These are phyloP conservation scores for Physella acuta DNA, from an alignment of 1,140 invertebrate genomes.

Conservation along the genomic window DNA sequence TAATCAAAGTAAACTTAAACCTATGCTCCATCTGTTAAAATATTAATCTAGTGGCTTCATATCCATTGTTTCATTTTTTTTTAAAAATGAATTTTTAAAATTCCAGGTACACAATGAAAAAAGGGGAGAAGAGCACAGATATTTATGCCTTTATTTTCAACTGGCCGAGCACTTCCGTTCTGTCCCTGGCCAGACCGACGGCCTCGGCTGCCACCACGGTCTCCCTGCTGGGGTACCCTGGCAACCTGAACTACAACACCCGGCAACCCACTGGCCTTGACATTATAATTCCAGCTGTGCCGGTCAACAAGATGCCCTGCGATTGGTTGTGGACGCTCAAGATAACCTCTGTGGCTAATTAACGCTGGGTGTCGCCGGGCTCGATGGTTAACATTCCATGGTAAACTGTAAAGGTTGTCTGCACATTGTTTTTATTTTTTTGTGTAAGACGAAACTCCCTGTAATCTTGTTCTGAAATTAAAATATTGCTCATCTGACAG, in stretches of 20 bases:
- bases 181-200: slow-evolving; percentile 39
- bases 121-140: slow-evolving; percentile 12
- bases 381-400: no score
- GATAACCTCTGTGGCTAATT: slow-evolving; percentile 29
- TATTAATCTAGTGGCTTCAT: no score
- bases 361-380: no score
- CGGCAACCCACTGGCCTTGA: slow-evolving; percentile 30
- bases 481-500: no score
- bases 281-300: slow-evolving; percentile 39
- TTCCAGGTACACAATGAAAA: slow-evolving; percentile 48
- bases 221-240: slow-evolving; percentile 39
- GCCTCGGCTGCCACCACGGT: slow-evolving; percentile 35
- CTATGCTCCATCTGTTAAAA: no score
- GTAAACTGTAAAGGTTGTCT: no score
- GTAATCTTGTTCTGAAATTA: no score
- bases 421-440: no score
- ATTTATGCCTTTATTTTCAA: slow-evolving; percentile 40
- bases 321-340: slow-evolving; percentile 47
- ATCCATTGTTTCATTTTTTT: no score
- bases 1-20: no score
- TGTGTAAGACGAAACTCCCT: no score
- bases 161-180: slow-evolving; percentile 33
- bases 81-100: no score
- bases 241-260: slow-evolving; percentile 32
- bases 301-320: slow-evolving; percentile 41